Evolutionary conservation across 2,797 vertebrate species (phyloP), one percentile per base, ranked within the genome.

Genomic region (Sarcophilus harrisii): DNA sequence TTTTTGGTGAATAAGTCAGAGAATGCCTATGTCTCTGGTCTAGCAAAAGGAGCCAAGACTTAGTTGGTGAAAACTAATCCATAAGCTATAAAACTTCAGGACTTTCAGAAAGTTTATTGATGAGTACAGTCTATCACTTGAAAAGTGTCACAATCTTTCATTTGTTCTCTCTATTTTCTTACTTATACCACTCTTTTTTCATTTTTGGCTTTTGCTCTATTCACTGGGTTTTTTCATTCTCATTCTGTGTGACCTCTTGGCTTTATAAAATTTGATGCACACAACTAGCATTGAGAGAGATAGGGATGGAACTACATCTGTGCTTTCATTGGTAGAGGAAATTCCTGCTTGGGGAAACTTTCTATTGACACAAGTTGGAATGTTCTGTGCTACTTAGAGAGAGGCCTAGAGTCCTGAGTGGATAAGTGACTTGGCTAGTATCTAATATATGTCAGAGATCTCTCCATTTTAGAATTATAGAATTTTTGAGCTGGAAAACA

Each of bases 1-100:
- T 58, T 91, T 57, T 93, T 91, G n/a, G 18, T 73, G n/a, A 73
- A 24, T 73, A 93, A 94, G 49, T 89, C 30, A 81, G 66, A 54
- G 45, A 91, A 73, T 54, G 6, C 6, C 8, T 18, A n/a, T 87
- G 62, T 58, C 54, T 89, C 91, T 90, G 32, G 58, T 91, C 91
- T 29, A 29, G 0, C 92, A 81, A 32, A 57, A 60, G 32, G 38
- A 87, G 27, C 73, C 73, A 87, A 87, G 66, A 45, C 66, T n/a
- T 87, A 27, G 30, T 81, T 81, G 18, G 66, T 27, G 9, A 87
- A 59, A 59, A 24, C 27, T 87, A 87, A 49, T 45, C 38, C 73
- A 49, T 27, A 45, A 87, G 9, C 38, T 30, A 81, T 81, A 45
- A 81, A 45, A 27, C 38, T 87, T 87, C 3, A 87, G 21, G 49